Conservation (phyloP, 92 coral and sea anemone genomes). For the Phenganax marumi region DNA sequence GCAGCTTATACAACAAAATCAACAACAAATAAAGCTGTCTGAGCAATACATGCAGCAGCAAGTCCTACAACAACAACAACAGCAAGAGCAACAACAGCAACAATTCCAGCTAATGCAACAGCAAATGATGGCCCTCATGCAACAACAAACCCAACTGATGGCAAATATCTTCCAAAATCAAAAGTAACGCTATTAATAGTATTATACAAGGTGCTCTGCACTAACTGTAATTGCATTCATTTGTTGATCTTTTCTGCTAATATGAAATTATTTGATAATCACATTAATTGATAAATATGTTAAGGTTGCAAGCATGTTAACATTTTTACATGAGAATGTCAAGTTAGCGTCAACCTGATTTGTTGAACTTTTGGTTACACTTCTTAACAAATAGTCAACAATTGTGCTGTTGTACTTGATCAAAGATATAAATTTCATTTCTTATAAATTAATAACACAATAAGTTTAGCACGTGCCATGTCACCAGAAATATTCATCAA, state of each 20-base stretch:
- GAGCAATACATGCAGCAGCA: constrained; percentile 51
- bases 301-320: not conserved
- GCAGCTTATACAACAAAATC: constrained; percentile 31
- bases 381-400: too few relatives aligned
- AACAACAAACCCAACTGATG: constrained; percentile 28
- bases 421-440: not conserved
- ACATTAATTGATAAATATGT: not conserved
- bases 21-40: constrained; percentile 39
- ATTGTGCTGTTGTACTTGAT: too few relatives aligned
- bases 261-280: not conserved
- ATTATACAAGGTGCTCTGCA: not conserved
- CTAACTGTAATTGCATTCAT: not conserved
- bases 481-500: constrained; percentile 13
- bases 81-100: constrained; percentile 61
- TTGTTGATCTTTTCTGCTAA: not conserved
- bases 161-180: not conserved
- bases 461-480: not conserved
- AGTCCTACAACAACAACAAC: constrained; percentile 50
- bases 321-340: not conserved
- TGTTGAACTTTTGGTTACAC: too few relatives aligned
- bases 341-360: too few relatives aligned
- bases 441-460: not conserved
- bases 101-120: constrained; percentile 65
- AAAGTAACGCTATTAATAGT: not conserved
- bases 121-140: constrained; percentile 57